Conservation (phyloP, 2,113 vertebrate species). For the Chloroceryle aenea region DNA sequence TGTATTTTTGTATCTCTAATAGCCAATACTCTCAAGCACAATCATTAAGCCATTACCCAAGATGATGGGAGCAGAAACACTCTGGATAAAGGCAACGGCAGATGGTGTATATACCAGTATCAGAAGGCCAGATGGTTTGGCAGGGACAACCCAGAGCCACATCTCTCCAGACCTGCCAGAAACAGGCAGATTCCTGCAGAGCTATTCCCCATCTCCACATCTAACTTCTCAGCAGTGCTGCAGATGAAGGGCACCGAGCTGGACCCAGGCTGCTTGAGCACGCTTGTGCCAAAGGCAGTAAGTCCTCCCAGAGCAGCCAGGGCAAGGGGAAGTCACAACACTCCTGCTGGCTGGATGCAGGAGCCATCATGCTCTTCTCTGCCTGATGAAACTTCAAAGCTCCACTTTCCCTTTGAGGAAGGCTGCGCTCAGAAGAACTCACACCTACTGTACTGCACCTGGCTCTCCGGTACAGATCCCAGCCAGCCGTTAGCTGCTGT, state of each 20-base stretch:
- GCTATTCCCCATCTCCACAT: neutral
- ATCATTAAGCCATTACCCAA: neutral
- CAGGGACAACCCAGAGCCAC: neutral
- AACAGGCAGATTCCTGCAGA: neutral
- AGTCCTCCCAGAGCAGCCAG: neutral
- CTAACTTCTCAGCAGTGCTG: rapidly evolving
- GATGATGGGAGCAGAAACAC: neutral
- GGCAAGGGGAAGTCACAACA: neutral
- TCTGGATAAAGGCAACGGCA: neutral
- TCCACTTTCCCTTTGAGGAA: neutral
- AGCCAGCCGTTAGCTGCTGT: neutral
- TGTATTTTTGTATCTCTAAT: neutral
- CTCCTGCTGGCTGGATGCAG: neutral
- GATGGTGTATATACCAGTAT: neutral
- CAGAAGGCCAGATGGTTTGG: neutral
- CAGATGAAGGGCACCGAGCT: rapidly evolving
- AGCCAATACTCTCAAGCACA: neutral
- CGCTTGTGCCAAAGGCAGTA: neutral
- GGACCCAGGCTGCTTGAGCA: rapidly evolving
- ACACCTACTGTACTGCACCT: neutral
- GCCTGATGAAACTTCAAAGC: neutral
- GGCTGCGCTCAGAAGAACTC: neutral
- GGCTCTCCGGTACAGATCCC: neutral
- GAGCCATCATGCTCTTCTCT: neutral
- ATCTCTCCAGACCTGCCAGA: neutral